Evolutionary conservation across 1,140 invertebrate species (phyloP).

Genomic region (Trachymyrmex cornetzi): DNA sequence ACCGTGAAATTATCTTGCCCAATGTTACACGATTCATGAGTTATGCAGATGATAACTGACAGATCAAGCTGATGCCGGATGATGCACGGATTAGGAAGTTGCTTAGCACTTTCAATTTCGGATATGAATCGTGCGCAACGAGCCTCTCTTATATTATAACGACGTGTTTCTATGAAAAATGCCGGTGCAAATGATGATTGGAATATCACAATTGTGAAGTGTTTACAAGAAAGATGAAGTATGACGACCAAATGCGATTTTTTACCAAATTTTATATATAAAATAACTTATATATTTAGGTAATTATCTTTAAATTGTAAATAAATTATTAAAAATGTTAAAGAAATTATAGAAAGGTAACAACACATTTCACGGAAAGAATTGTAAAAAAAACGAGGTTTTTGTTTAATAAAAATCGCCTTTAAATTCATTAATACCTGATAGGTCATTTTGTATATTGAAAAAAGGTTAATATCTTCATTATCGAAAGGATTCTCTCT

Average conservation of each 20-base stretch:
- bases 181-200: background rate
- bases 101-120: constrained; percentile 43
- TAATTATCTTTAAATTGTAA: background rate
- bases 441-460: background rate
- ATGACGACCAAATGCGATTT: background rate
- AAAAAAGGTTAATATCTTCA: background rate
- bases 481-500: background rate
- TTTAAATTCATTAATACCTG: background rate
- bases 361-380: background rate
- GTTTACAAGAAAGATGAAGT: background rate
- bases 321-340: background rate
- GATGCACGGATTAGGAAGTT: constrained; percentile 23
- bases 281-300: background rate
- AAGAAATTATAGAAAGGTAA: background rate
- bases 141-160: background rate
- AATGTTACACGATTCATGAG: constrained; percentile 35
- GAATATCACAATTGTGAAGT: background rate
- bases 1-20: constrained; percentile 63
- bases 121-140: background rate
- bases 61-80: constrained; percentile 19
- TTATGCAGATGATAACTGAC: constrained; percentile 57
- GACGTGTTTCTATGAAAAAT: background rate
- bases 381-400: background rate
- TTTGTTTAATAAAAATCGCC: background rate
- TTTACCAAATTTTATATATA: background rate